Evolutionary conservation across 2,113 vertebrate genomes (phyloP).

Genomic region (Entelurus aequoreus): DNA sequence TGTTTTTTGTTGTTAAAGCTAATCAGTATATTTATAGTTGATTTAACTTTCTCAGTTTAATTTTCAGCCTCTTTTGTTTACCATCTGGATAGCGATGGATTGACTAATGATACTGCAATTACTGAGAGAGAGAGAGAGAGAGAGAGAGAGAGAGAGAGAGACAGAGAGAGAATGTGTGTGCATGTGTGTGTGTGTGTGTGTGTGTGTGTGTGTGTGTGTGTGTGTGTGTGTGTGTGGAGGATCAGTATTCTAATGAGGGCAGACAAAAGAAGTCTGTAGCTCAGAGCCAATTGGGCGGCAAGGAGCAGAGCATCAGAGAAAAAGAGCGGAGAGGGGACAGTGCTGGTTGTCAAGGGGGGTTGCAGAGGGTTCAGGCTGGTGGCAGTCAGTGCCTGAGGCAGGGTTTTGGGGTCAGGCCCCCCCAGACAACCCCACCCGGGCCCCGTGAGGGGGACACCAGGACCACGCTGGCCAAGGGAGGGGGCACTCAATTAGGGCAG

Average conservation of each 20-base stretch:
- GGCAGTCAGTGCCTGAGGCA: slow-evolving; percentile 68
- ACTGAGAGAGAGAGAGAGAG: slow-evolving; percentile 30
- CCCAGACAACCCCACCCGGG: slow-evolving; percentile 54
- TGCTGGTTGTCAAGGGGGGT: slow-evolving; percentile 35
- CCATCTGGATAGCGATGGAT: slow-evolving; percentile 35
- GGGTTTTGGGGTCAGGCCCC: slow-evolving; percentile 69
- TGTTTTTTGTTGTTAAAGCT: neutral
- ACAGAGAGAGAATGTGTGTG: slow-evolving; percentile 23
- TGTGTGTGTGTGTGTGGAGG: slow-evolving; percentile 35
- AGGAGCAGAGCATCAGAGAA: slow-evolving; percentile 55
- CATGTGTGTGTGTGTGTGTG: slow-evolving; percentile 26
- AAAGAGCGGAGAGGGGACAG: slow-evolving; percentile 42
- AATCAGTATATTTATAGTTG: slow-evolving; percentile 10
- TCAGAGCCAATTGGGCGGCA: slow-evolving; percentile 61
- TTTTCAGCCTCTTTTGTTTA: slow-evolving; percentile 49
- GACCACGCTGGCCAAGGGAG: slow-evolving; percentile 53
- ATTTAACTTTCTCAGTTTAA: slow-evolving; percentile 20
- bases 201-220: slow-evolving; percentile 28
- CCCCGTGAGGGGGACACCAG: slow-evolving; percentile 56
- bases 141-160: slow-evolving; percentile 25
- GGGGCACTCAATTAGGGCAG: slow-evolving; percentile 62
- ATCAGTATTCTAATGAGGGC: slow-evolving; percentile 66
- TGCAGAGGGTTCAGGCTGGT: slow-evolving; percentile 66
- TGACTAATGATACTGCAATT: slow-evolving; percentile 48
- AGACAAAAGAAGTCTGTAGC: slow-evolving; percentile 70